Conservation (phyloP, 2,888 invertebrate genomes). For the Orchestes rusci region DNA sequence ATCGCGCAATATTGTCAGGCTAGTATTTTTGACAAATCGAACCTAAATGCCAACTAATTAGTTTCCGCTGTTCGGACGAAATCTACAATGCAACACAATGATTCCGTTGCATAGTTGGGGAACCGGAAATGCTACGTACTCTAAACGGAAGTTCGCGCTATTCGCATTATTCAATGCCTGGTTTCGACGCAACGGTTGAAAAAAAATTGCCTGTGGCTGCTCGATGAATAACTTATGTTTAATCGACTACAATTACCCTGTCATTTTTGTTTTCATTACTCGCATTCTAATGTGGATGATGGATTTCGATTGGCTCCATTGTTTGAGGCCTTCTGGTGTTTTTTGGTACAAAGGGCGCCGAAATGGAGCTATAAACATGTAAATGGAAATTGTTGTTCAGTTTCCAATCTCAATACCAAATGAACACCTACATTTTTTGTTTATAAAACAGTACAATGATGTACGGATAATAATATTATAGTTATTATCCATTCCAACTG, state of each 20-base stretch:
- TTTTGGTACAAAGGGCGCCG: too few species aligned
- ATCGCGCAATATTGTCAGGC: not conserved
- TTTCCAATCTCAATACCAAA: too few species aligned
- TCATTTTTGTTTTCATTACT: slow-evolving; percentile 8
- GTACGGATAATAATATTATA: too few species aligned
- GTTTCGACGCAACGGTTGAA: not conserved
- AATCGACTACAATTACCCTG: slow-evolving; percentile 7
- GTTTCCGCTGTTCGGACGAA: slow-evolving; percentile 24
- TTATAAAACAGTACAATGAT: too few species aligned
- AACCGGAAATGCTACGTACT: slow-evolving; percentile 33
- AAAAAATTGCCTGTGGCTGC: slow-evolving; percentile 9
- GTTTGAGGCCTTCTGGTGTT: too few species aligned
- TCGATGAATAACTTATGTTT: slow-evolving; percentile 15
- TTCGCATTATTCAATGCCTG: not conserved
- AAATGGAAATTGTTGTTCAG: too few species aligned
- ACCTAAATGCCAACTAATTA: slow-evolving; percentile 11
- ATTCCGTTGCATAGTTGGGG: slow-evolving; percentile 34
- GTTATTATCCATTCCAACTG: too few species aligned
- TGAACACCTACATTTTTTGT: too few species aligned
- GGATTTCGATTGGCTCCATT: too few species aligned
- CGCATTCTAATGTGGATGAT: too few species aligned
- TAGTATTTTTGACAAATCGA: slow-evolving; percentile 12
- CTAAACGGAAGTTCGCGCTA: slow-evolving; percentile 24
- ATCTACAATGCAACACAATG: slow-evolving; percentile 34
- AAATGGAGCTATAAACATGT: too few species aligned